Conservation (phyloP, 2,797 vertebrate genomes). For the Brachymystax lenok region DNA sequence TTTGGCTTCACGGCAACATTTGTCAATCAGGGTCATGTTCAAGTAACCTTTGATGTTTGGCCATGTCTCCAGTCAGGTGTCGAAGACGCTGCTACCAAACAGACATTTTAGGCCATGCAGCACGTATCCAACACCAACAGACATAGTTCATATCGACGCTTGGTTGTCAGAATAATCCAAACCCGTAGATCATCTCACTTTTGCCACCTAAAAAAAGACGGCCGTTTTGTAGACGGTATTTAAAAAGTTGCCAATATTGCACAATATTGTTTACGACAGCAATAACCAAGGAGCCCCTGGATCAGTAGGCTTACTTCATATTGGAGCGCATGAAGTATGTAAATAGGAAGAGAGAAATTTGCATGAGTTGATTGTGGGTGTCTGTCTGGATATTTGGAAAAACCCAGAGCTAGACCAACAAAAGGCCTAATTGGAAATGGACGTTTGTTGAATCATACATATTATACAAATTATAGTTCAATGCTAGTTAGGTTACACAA, state of each 20-base stretch:
- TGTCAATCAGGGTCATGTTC: constrained; percentile 79
- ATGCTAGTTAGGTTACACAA: background rate
- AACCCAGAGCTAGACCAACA: background rate
- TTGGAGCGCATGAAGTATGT: background rate
- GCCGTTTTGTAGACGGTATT: background rate
- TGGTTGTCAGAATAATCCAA: background rate
- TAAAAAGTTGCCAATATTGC: background rate
- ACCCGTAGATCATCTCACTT: background rate
- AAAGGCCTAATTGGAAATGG: background rate
- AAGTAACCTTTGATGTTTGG: constrained; percentile 66
- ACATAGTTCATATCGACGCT: background rate
- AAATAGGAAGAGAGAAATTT: constrained; percentile 11
- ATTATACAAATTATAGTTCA: background rate
- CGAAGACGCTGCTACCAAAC: background rate
- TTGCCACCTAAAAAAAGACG: background rate
- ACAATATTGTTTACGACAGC: background rate
- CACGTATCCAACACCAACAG: background rate
- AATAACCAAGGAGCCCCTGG: constrained; percentile 4
- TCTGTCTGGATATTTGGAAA: background rate
- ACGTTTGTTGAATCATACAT: background rate
- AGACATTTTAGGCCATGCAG: background rate
- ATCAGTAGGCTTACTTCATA: background rate
- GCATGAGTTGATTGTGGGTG: constrained; percentile 1
- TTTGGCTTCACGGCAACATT: constrained; percentile 63
- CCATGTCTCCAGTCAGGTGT: constrained; percentile 11